A percentile compares a stretch with the other conserved stretches of the same genome.
These are phyloP conservation scores for Chloroceryle amazona DNA, from an alignment of 2,797 vertebrate species.

Conservation along the genomic window DNA sequence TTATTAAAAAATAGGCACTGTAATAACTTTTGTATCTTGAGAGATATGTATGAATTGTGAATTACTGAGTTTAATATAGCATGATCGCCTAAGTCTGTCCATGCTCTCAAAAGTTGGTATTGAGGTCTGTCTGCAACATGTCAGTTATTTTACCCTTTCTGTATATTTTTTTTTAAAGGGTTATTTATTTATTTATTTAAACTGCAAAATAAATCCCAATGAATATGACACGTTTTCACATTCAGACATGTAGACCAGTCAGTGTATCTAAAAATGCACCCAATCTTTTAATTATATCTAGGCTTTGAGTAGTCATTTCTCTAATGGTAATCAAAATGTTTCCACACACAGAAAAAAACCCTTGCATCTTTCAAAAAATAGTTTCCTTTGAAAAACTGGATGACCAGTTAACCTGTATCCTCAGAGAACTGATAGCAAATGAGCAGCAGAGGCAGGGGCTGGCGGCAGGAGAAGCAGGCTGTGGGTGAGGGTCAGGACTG, in stretches of 20 bases:
- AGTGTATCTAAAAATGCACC: not conserved
- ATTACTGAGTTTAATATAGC: slow-evolving; percentile 33
- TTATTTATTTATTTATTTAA: not conserved
- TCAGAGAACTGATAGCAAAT: rapidly evolving
- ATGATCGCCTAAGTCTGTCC: not conserved
- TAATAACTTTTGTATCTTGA: slow-evolving; percentile 32
- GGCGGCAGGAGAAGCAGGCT: not conserved
- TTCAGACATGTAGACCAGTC: not conserved
- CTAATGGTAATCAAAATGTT: slow-evolving; percentile 1
- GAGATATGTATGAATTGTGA: slow-evolving; percentile 19
- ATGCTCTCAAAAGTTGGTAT: not conserved
- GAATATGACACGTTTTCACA: slow-evolving; percentile 18
- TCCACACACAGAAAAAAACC: not conserved
- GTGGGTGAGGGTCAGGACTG: not conserved
- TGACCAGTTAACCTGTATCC: not conserved
- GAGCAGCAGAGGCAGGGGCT: not conserved
- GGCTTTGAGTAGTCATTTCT: not conserved
- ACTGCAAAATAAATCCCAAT: slow-evolving; percentile 15
- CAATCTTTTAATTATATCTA: slow-evolving; percentile 15
- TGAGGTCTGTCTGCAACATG: slow-evolving; percentile 6
- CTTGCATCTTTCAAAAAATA: not conserved
- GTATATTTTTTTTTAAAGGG: not conserved
- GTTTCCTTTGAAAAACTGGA: not conserved
- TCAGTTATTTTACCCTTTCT: slow-evolving; percentile 5
- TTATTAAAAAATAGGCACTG: slow-evolving; percentile 49